Conservation (phyloP, 2,113 vertebrate species). For the Serinus canaria region DNA sequence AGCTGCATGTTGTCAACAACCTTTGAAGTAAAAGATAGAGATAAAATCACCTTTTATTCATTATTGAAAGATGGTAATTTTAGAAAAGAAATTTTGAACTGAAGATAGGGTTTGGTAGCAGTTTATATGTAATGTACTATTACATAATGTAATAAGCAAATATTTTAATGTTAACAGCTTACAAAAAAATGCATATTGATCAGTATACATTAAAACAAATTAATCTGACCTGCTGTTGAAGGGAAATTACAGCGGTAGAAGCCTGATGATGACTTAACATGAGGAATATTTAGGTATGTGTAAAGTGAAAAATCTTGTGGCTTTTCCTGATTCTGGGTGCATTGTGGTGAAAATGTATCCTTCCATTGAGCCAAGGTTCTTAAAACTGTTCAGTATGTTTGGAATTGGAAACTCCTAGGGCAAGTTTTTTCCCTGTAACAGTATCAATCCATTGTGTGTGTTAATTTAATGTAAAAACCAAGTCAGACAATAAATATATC, state of each 20-base stretch:
- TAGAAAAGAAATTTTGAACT: background rate
- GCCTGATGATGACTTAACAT: background rate
- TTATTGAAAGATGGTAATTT: background rate
- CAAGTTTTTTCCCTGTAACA: background rate
- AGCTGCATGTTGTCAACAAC: background rate
- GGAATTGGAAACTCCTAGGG: background rate
- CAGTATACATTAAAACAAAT: background rate
- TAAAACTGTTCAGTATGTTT: background rate
- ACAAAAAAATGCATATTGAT: background rate
- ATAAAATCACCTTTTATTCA: background rate
- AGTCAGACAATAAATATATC: background rate
- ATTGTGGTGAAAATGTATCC: background rate
- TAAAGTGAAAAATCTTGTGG: background rate
- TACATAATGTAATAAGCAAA: background rate
- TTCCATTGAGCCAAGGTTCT: background rate
- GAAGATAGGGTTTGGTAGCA: background rate
- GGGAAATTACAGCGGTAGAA: background rate
- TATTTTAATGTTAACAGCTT: background rate
- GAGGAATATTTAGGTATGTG: background rate
- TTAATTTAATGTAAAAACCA: slow-evolving; percentile 20
- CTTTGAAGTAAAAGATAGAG: background rate
- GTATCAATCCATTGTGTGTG: background rate
- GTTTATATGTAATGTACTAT: background rate
- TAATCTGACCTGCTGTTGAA: background rate
- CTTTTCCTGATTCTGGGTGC: background rate